Base-by-base conservation (phyloP, 2,113 vertebrate genomes). In the Tenebrosternarchus preto region DNA sequence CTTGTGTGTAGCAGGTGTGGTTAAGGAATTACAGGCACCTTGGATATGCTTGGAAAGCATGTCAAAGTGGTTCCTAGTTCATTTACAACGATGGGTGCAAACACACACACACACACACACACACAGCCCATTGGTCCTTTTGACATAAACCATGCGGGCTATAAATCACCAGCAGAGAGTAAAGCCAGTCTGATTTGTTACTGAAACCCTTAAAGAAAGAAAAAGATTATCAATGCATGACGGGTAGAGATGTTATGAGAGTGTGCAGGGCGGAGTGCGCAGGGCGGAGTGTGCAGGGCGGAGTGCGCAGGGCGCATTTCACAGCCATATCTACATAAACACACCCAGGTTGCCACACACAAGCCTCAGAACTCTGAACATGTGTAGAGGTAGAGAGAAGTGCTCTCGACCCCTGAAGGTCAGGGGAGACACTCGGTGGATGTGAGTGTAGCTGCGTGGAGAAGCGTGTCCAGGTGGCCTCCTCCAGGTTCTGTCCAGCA, bases 21-120 rank as follows among this genome's bases (percentile, higher is more conserved):
- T 31, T 71, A 70, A 36, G 17, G 67, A 29, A 43, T 24, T 78
- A 57, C 43, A 70, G 55, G 36, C 12, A 69, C 50, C n/a, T 19
- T 69, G 76, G 31, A 56, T 60, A 12, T 53, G 55, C 50, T 53
- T 77, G 31, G 39, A 63, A 76, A 43, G 84, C 82, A 80, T 82
- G 83, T 31, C 71, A 84, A 87, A 63, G 43, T 24, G 5, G 17
- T 46, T 64, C 22, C 27, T 22, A 22, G 59, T 25, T 69, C 25
- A 59, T 25, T 68, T 56, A 25, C 63, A 68, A 24, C 12, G 25
- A 29, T 17, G 17, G 36, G 15, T 39, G 8, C 78, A 66, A 27
- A 50, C 17, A 53, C 29, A 56, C 27, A 8, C 61, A 69, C 33
- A n/a, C 31, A 53, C 50, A 82, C 73, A 73, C 20, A 66, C 12